Evolutionary conservation across 2,888 invertebrate genomes (phyloP), one percentile per base, ranked within the genome.

Genomic region (Drosophila suboccidentalis): DNA sequence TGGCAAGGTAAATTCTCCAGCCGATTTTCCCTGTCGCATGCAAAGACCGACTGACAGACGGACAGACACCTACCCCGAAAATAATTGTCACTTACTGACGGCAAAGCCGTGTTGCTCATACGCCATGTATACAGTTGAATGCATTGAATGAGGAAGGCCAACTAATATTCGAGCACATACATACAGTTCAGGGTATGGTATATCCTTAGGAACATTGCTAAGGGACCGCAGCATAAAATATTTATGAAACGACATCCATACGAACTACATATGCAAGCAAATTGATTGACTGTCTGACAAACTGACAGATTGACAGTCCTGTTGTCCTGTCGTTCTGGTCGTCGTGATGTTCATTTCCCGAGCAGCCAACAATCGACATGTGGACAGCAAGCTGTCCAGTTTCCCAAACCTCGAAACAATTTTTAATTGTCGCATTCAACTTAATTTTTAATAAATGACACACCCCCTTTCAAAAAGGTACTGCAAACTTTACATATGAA

Each of bases 1-100:
- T 34, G 19, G 44, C 59, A 44, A 49, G 68, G 68, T 67, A 64
- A 61, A 74, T 66, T 71, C 67, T 71, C 65, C 68, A 58, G 59
- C 36, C 59, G 51, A 54, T 55, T 59, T 62, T 44, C 36, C 36
- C 19, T 34, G 44, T 13, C 39, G 53, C 43, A 47, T 50, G 32
- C 57, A 66, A 69, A 22, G 63, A 50, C 43, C 5, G 5, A 26
- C 26, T 5, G 26, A 5, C 26, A 26, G 26, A 26, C 26, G 53
- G 61, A 51, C 43, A 55, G 59, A 51, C 63, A 51, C 64, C 71
- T 63, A 69, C 78, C 81, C 78, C 53, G 26, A 74, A 75, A 78
- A 89, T 87, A 87, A 85, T 89, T 85, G 84, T 89, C 84, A 85
- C 89, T 85, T 83, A 80, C 83, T 70, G 74, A 44, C 53, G 66